phyloP scores from a whole-genome alignment of 2,797 vertebrate genomes.

The Danio albolineatus region DNA sequence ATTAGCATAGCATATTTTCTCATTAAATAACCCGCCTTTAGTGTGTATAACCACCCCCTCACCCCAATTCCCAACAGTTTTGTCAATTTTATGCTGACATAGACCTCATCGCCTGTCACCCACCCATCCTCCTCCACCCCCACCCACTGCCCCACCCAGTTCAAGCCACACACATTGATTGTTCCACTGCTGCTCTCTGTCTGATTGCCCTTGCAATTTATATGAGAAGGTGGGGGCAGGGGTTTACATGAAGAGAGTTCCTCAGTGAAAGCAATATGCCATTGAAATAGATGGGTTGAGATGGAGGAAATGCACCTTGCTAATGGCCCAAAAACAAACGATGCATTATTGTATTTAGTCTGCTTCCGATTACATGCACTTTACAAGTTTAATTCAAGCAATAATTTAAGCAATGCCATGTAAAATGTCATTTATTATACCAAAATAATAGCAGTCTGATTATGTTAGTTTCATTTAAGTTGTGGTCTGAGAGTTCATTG shows the following conservation, averaged over 20 bases:
- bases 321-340: constrained; percentile 38
- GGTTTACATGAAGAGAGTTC: constrained; percentile 21
- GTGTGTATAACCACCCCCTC: background rate
- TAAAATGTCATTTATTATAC: background rate
- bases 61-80: constrained; percentile 1
- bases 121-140: background rate
- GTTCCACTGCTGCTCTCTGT: constrained; percentile 61
- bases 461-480: background rate
- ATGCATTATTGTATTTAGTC: constrained; percentile 8
- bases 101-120: background rate
- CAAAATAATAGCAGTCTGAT: background rate
- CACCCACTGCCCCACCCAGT: constrained; percentile 40
- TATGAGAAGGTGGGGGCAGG: constrained; percentile 59
- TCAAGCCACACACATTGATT: constrained; percentile 63
- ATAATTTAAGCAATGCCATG: background rate
- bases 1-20: background rate
- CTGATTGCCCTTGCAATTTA: constrained; percentile 69
- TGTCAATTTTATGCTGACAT: background rate
- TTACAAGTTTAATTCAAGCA: background rate
- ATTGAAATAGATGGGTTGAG: constrained; percentile 49
- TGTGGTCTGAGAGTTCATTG: background rate
- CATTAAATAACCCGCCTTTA: background rate
- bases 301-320: constrained; percentile 46
- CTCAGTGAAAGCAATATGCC: constrained; percentile 30
- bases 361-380: background rate